Evolutionary conservation across 2,113 vertebrate species (phyloP).

Genomic region (Rhizomys pruinosus): DNA sequence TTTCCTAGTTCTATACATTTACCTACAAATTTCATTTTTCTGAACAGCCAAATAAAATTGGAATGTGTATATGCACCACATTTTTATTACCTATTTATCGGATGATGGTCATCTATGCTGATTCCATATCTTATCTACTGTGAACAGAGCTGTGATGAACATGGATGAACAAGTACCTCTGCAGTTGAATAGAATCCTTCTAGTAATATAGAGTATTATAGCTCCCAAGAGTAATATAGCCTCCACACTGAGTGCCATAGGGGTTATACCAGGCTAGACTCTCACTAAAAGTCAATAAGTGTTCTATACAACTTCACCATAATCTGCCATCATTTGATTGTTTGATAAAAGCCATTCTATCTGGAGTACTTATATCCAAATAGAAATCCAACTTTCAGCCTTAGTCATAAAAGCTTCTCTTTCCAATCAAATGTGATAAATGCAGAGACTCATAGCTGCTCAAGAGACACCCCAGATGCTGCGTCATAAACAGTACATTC

Average conservation of each 20-base stretch:
- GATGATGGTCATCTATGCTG: background rate
- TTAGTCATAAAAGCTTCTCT: background rate
- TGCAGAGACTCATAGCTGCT: background rate
- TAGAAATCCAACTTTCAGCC: no score
- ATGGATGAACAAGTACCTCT: background rate
- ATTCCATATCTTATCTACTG: background rate
- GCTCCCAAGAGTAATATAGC: no score
- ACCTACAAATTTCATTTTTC: background rate
- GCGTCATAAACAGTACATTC: background rate
- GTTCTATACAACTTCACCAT: background rate
- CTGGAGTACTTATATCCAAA: background rate
- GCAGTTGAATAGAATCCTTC: background rate
- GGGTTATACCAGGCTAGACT: background rate
- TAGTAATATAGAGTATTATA: no score
- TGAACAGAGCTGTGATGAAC: background rate
- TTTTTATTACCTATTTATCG: background rate
- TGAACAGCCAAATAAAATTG: background rate
- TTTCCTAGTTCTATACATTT: background rate
- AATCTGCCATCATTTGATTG: background rate
- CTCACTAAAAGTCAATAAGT: background rate
- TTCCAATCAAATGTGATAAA: background rate
- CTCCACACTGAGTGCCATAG: background rate
- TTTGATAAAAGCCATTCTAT: background rate
- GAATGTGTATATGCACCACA: no score
- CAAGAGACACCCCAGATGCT: background rate